Evolutionary conservation across 37 sponge, comb jelly and placozoan genomes (phyloP).

Genomic region (Amphimedon queenslandica): DNA sequence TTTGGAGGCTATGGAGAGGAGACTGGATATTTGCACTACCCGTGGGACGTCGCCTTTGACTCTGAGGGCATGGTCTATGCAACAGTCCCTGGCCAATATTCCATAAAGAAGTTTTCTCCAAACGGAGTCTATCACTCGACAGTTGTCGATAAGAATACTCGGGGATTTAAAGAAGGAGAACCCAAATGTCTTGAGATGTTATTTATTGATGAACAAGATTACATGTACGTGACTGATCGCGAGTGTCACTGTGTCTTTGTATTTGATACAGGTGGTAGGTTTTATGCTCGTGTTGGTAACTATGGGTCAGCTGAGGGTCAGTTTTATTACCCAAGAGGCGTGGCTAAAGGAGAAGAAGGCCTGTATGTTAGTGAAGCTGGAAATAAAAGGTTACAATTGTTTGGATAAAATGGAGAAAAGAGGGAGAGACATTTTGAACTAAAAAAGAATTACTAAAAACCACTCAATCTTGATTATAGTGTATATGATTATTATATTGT

Average conservation of each 20-base stretch:
- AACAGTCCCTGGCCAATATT: not conserved
- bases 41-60: conserved; percentile 4
- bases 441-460: too few species aligned
- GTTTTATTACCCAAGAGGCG: not conserved
- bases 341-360: not conserved
- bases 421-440: too few species aligned
- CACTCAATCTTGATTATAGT: too few species aligned
- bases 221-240: not conserved
- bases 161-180: not conserved
- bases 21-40: conserved; percentile 7
- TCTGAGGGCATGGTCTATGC: not conserved
- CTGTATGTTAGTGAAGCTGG: not conserved
- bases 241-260: not conserved
- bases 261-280: not conserved
- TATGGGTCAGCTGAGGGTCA: not conserved
- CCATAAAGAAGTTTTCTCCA: conserved; percentile 4
- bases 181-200: not conserved
- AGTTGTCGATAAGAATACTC: not conserved
- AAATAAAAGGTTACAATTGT: not conserved
- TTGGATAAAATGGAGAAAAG: too few species aligned
- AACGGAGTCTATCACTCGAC: not conserved
- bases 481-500: not conserved
- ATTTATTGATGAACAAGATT: not conserved
- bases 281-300: not conserved
- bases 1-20: conserved; percentile 12